Base-by-base conservation (phyloP, 2,113 vertebrate species). In the Zosterops lateralis region DNA sequence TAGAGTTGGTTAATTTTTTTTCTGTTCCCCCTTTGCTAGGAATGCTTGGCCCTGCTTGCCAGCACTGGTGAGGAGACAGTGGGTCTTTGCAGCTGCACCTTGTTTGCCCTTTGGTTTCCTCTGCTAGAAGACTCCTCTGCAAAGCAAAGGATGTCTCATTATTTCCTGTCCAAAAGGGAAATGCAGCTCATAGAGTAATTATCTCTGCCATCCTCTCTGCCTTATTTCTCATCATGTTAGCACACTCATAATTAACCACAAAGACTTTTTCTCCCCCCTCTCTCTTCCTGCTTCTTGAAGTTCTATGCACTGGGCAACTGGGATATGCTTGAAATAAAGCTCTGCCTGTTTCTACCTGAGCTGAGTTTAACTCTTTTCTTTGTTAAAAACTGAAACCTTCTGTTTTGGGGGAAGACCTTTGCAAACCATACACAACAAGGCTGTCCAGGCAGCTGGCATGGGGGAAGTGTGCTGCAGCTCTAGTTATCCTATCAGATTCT, bases 111-210 rank as follows among this genome's bases (percentile, higher is more conserved):
- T 82, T 62, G 57, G 73, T 83, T 92, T 87, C 44, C 71, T 91
- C 38, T 87, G 65, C 54, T 47, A 60, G 67, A 56, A 92, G 48
- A 22, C 34, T 73, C n/a, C 81, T 77, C 45, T 73, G 47, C 25
- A 14, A 64, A 74, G 92, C 73, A 90, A 86, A 93, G 66, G 60
- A 47, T 77, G n/a, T 66, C 88, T 96, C 73, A 65, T 94, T 90
- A 90, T 95, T 79, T 94, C 45, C 62, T 65, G 48, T 95, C 84
- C 61, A 82, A 87, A 93, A 95, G 72, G 68, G 93, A 94, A 95
- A 88, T 83, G 64, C 45, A 72, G 34, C 72, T 90, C 31, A 24
- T 58, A 48, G 67, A 64, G 64, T 87, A 85, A 95, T 95, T 95
- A 93, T 92, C 65, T 95, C 72, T 93, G 60, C 75, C 24, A 76